A percentile compares a stretch with the other conserved stretches of the same genome.
phyloP scores from a whole-genome alignment of 1,140 invertebrate species.

The Magallana gigas region DNA sequence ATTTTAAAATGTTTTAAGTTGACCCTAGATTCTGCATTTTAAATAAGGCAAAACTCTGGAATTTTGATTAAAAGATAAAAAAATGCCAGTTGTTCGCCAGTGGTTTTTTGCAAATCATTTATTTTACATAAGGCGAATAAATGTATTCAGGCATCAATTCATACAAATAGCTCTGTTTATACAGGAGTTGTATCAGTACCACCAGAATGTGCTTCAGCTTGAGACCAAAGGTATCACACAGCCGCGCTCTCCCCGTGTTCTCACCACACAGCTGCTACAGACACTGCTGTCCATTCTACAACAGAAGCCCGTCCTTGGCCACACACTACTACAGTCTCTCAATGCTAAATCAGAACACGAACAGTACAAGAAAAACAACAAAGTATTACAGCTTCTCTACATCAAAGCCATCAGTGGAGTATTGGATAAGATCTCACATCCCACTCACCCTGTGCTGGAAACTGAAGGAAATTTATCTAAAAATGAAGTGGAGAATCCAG shows the following conservation, averaged over 20 bases:
- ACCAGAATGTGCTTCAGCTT: constrained; percentile 47
- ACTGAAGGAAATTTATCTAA: background rate
- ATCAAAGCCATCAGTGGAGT: constrained; percentile 65
- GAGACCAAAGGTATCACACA: background rate
- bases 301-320: constrained; percentile 63
- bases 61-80: no score
- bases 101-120: no score
- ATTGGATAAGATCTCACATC: constrained; percentile 59
- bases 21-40: no score
- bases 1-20: background rate
- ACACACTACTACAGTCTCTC: constrained; percentile 62
- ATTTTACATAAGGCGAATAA: no score
- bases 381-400: constrained; percentile 64
- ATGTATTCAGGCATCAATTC: no score
- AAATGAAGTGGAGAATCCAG: constrained; percentile 40
- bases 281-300: constrained; percentile 65
- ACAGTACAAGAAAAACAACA: constrained; percentile 62
- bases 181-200: constrained; percentile 72
- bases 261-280: constrained; percentile 52
- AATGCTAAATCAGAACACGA: constrained; percentile 47
- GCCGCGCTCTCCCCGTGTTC: constrained; percentile 40
- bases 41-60: no score
- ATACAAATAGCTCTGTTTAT: constrained; percentile 41
- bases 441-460: background rate
- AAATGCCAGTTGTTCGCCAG: no score